Base-by-base conservation (phyloP, 2,113 vertebrate genomes). In the Oplegnathus fasciatus region DNA sequence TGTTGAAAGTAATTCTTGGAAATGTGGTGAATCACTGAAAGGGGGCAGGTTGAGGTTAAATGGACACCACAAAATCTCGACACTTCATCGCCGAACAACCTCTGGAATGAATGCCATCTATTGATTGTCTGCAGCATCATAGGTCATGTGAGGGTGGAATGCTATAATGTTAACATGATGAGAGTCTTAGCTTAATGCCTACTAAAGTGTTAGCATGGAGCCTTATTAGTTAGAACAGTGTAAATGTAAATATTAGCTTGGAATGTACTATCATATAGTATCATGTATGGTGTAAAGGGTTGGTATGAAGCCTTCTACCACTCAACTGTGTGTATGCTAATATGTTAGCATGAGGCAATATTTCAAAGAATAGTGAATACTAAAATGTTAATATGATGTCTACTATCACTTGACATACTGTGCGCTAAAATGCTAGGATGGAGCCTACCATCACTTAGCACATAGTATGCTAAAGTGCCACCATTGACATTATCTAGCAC, bases 1-100 rank as follows among this genome's bases (percentile, higher is more conserved):
- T 67, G 42, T 57, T 71, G 9, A 65, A 20, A 77, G 40, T 57
- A 1, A 24, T 75, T 75, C 69, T 55, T 58, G 66, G 85, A 77
- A 80, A 84, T 46, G 42, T 24, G 60, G 4, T 80, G 75, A 88
- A 75, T 88, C 86, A 85, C 57, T 65, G 57, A 61, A 32, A 67
- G 18, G 50, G 61, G 26, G 42, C 48, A 66, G 52, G 14, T 37
- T 50, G 61, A 74, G 44, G 62, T 34, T 70, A 20, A 67, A 72
- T 24, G 60, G 50, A 58, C 50, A 34, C 54, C 44, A 44, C 61
- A 71, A 40, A 60, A 46, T 37, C 26, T 46, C 46, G 61, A 32
- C 70, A 20, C 48, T 55, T 81, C 48, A 74, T 74, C 1, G 18
- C 48, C 2, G 2, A 82, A 24, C 50, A 74, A 82, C 26, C 9